Conservation (phyloP, 2,797 vertebrate species). For the Lophotriccus pileatus region DNA sequence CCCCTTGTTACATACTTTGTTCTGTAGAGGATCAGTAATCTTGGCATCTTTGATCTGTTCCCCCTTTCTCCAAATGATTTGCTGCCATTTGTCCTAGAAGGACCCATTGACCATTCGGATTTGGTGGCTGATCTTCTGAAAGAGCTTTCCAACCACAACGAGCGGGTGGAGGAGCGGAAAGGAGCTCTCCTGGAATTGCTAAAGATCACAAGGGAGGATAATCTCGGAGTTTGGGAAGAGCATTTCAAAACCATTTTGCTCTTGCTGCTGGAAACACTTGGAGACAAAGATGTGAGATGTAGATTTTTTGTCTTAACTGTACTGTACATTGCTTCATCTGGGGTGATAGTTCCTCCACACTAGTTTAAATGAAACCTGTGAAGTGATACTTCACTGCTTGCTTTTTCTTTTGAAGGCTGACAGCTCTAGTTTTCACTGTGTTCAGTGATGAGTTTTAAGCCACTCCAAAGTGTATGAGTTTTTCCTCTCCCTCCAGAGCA, state of each 20-base stretch:
- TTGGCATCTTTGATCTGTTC: background rate
- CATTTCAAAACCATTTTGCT: conserved; percentile 98
- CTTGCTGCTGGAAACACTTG: conserved; percentile 94
- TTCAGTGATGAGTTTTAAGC: background rate
- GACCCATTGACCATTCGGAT: conserved; percentile 89
- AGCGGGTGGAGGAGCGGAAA: conserved; percentile 93
- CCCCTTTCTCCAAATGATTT: conserved; percentile 4
- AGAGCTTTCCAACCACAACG: conserved; percentile 97
- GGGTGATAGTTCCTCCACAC: background rate
- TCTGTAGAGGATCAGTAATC: background rate
- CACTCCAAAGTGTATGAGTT: background rate
- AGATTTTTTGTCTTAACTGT: conserved; percentile 5
- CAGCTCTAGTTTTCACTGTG: background rate
- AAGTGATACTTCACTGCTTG: background rate
- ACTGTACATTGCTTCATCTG: background rate
- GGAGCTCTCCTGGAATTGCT: conserved; percentile 92
- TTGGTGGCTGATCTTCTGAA: conserved; percentile 95
- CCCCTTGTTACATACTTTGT: background rate
- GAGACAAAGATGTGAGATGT: conserved; percentile 91
- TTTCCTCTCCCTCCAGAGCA: background rate
- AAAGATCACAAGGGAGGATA: conserved; percentile 95
- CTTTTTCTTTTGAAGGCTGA: background rate
- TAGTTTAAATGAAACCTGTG: background rate
- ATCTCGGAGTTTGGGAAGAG: conserved; percentile 93
- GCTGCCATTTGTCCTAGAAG: conserved; percentile 68